A percentile compares a stretch with the other conserved stretches of the same genome.
phyloP scores from a whole-genome alignment of 2,797 vertebrate species.

The Microctenopoma stevenorrisi region DNA sequence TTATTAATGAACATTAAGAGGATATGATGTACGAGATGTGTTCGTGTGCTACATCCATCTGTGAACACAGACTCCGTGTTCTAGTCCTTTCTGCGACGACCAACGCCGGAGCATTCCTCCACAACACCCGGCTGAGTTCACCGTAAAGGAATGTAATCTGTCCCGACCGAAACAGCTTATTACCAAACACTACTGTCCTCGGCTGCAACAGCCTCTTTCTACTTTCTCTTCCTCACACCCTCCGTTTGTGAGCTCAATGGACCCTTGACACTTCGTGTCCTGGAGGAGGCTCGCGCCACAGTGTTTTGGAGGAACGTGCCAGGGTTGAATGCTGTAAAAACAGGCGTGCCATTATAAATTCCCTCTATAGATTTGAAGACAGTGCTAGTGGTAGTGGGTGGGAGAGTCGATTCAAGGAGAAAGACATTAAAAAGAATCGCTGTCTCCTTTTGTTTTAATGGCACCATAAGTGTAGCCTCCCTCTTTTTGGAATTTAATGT shows the following conservation, averaged over 20 bases:
- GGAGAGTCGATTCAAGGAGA: slow-evolving; percentile 54
- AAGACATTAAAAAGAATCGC: slow-evolving; percentile 63
- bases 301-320: slow-evolving; percentile 45
- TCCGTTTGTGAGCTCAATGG: slow-evolving; percentile 56
- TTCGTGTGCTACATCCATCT: background rate
- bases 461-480: slow-evolving; percentile 49
- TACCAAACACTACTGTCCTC: slow-evolving; percentile 47
- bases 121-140: slow-evolving; percentile 67
- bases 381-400: slow-evolving; percentile 15
- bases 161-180: slow-evolving; percentile 58
- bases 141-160: slow-evolving; percentile 65
- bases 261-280: slow-evolving; percentile 50
- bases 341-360: slow-evolving; percentile 44
- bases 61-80: background rate
- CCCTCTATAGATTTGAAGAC: slow-evolving; percentile 35
- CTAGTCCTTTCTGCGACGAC: slow-evolving; percentile 22
- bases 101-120: slow-evolving; percentile 53
- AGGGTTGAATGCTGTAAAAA: slow-evolving; percentile 56
- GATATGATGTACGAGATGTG: background rate
- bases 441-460: slow-evolving; percentile 65
- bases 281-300: slow-evolving; percentile 14
- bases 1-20: too few species aligned
- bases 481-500: slow-evolving; percentile 37
- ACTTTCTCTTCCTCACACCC: slow-evolving; percentile 44
- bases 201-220: slow-evolving; percentile 20